A percentile compares a stretch with the other conserved stretches of the same genome.
Conservation (phyloP, 2,113 vertebrate genomes). For the Nothocercus julius region DNA sequence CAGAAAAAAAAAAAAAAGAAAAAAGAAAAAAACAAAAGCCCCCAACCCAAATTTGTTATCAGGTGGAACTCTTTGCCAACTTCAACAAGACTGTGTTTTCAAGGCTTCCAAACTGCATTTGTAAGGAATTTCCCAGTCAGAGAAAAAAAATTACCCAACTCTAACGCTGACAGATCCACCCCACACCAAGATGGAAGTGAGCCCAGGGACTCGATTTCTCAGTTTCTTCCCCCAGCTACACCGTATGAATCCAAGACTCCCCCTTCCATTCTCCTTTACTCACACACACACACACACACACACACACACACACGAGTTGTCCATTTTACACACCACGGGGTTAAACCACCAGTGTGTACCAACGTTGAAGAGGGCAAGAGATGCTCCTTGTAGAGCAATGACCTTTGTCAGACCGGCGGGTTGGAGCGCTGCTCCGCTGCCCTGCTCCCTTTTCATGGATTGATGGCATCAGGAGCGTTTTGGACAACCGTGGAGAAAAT, state of each 20-base stretch:
- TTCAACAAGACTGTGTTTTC: background rate
- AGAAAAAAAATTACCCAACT: background rate
- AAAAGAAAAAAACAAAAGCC: too few species aligned
- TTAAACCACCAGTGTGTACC: background rate
- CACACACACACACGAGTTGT: background rate
- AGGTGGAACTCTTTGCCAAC: background rate
- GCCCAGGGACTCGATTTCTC: background rate
- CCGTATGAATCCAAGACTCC: background rate
- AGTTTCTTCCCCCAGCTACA: background rate
- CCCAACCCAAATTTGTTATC: background rate
- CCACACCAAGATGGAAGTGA: rapidly evolving
- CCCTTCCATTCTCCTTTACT: background rate
- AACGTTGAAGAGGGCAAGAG: background rate
- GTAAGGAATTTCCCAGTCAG: background rate
- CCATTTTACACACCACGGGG: background rate
- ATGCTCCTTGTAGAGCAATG: background rate
- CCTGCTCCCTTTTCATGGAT: background rate
- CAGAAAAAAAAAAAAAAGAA: background rate
- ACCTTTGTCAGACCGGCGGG: background rate
- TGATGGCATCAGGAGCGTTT: background rate
- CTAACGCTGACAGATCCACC: background rate
- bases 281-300: background rate
- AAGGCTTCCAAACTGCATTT: background rate
- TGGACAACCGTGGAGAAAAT: background rate
- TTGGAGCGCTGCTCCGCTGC: background rate